Percentiles rank a stretch among this genome's conserved stretches.
phyloP scores from a whole-genome alignment of 2,888 invertebrate genomes.

The Drosophila gaucha region DNA sequence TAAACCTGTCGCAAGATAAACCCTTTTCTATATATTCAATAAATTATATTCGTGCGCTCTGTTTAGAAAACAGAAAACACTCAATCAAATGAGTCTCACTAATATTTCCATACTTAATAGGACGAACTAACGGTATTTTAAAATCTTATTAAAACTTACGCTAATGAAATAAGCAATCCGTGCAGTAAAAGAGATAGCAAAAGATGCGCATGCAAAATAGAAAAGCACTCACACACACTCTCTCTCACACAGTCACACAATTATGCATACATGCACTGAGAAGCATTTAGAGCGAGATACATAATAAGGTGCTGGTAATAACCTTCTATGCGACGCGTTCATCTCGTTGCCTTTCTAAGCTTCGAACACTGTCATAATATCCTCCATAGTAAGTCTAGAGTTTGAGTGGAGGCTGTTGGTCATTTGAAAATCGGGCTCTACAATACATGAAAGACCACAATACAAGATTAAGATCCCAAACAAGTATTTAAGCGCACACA shows the following conservation, averaged over 20 bases:
- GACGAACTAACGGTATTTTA: neutral
- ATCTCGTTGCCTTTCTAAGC: slow-evolving; percentile 29
- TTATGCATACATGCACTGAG: neutral
- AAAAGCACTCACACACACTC: neutral
- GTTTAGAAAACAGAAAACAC: no score
- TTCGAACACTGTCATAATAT: slow-evolving; percentile 59
- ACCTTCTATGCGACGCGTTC: slow-evolving; percentile 16
- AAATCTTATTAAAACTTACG: slow-evolving; percentile 2
- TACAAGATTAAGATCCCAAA: neutral
- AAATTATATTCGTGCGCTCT: no score
- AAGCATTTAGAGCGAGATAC: slow-evolving; percentile 15
- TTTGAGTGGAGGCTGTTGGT: slow-evolving; percentile 38
- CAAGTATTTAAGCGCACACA: neutral
- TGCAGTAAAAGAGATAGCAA: slow-evolving; percentile 9
- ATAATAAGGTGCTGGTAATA: slow-evolving; percentile 5
- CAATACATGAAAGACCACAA: neutral
- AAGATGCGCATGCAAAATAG: slow-evolving; percentile 2
- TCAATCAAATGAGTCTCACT: no score
- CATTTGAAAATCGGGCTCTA: slow-evolving; percentile 48
- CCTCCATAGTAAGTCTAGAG: slow-evolving; percentile 52
- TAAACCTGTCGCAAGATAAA: no score
- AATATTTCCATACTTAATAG: no score
- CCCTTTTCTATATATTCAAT: no score
- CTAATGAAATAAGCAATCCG: neutral
- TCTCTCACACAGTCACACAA: neutral